Conservation (phyloP, 2,888 invertebrate genomes). For the Drosophila tripunctata region DNA sequence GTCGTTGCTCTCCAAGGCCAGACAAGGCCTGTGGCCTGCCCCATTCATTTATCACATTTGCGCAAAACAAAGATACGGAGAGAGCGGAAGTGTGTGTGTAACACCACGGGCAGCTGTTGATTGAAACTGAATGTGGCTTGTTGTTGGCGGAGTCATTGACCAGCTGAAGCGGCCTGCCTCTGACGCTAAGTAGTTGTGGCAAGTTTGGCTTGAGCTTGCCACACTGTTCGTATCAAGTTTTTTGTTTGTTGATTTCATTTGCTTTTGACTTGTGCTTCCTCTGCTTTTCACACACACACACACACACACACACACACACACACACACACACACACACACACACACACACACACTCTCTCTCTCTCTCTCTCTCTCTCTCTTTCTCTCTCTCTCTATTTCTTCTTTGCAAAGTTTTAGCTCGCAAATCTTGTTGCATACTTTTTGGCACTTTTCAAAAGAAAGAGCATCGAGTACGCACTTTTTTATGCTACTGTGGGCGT, state of each 20-base stretch:
- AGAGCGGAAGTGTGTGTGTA: slow-evolving; percentile 1
- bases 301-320: too few species aligned
- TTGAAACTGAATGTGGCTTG: background rate
- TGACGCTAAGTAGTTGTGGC: slow-evolving; percentile 75
- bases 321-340: too few species aligned
- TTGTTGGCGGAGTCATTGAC: slow-evolving; percentile 26
- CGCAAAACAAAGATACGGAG: background rate
- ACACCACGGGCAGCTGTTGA: slow-evolving; percentile 8
- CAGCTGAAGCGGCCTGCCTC: slow-evolving; percentile 31
- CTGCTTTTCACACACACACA: too few species aligned
- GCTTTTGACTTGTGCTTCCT: slow-evolving; percentile 26
- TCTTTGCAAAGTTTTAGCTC: slow-evolving; percentile 30
- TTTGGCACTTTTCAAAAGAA: slow-evolving; percentile 3
- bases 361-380: background rate
- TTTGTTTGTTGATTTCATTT: slow-evolving; percentile 56
- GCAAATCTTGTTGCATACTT: slow-evolving; percentile 46
- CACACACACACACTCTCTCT: too few species aligned
- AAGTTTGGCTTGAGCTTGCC: slow-evolving; percentile 42
- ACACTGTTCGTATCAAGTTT: slow-evolving; percentile 31
- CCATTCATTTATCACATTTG: slow-evolving; percentile 48
- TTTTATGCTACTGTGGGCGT: slow-evolving; percentile 44
- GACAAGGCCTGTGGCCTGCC: slow-evolving; percentile 33
- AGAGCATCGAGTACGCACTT: slow-evolving; percentile 14
- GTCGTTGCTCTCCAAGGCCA: slow-evolving; percentile 22
- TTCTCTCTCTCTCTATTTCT: background rate